Percentiles rank a stretch among this genome's conserved stretches.
phyloP scores from a whole-genome alignment of 1,140 invertebrate species.

The Melitaea cinxia region DNA sequence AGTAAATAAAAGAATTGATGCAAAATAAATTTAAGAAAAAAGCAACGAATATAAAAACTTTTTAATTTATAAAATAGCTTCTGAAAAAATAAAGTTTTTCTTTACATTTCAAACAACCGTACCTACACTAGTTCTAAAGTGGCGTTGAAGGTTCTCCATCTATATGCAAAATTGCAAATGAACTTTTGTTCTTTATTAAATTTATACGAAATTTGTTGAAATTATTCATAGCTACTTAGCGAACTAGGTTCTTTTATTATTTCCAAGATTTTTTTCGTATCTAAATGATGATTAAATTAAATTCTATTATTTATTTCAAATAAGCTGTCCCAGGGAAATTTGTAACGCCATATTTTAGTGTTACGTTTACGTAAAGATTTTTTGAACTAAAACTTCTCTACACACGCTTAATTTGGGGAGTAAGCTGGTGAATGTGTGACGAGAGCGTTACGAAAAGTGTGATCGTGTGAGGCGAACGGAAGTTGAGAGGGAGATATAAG shows the following conservation, averaged over 20 bases:
- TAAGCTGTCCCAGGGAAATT: too few species aligned
- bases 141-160: slow-evolving; percentile 29
- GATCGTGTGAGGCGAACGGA: too few species aligned
- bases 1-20: too few species aligned
- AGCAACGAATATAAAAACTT: slow-evolving; percentile 4
- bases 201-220: slow-evolving; percentile 44
- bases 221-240: slow-evolving; percentile 46
- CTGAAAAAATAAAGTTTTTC: slow-evolving; percentile 6
- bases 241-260: slow-evolving; percentile 23
- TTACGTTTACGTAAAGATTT: too few species aligned
- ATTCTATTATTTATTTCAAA: too few species aligned
- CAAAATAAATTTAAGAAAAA: neutral
- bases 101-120: slow-evolving; percentile 9
- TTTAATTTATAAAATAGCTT: slow-evolving; percentile 9
- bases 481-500: too few species aligned
- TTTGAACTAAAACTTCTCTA: too few species aligned
- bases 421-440: too few species aligned
- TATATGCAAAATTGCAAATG: slow-evolving; percentile 48
- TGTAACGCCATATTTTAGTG: too few species aligned
- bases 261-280: neutral
- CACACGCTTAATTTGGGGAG: too few species aligned
- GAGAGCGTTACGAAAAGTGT: too few species aligned
- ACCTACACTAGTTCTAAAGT: slow-evolving; percentile 31
- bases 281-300: neutral
- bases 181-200: slow-evolving; percentile 40